These are phyloP conservation scores for Brachypteracias leptosomus DNA, from an alignment of 2,113 vertebrate species.

Conservation along the genomic window DNA sequence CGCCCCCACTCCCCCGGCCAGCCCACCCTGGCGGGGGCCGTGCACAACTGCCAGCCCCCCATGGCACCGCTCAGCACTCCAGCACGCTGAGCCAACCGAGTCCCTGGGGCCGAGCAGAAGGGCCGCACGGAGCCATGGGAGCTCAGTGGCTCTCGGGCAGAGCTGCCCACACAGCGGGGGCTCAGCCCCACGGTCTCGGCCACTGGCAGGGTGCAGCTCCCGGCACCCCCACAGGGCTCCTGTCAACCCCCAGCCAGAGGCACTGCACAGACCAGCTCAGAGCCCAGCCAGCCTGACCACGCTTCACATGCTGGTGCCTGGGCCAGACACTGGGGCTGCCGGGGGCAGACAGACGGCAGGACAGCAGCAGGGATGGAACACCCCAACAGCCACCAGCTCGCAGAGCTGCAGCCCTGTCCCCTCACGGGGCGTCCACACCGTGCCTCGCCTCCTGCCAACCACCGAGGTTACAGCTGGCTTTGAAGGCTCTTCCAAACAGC, in stretches of 20 bases:
- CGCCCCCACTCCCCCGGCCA: not conserved
- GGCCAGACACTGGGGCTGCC: not conserved
- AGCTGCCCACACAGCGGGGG: too few relatives aligned
- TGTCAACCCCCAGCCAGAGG: not conserved
- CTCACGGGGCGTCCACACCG: rapidly evolving
- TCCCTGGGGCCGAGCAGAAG: not conserved
- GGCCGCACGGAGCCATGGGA: not conserved
- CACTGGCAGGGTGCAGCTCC: not conserved
- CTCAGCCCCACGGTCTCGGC: too few relatives aligned
- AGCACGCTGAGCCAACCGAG: not conserved
- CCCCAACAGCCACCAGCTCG: not conserved
- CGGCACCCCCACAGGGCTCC: not conserved
- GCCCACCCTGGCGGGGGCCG: not conserved
- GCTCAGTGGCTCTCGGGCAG: not conserved
- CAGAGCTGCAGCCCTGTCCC: not conserved
- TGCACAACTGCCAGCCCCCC: not conserved
- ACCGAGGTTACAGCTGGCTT: not conserved
- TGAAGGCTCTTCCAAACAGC: not conserved
- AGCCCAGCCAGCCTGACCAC: not conserved
- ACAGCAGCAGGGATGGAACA: not conserved
- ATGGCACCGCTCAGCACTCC: rapidly evolving
- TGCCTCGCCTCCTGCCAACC: rapidly evolving
- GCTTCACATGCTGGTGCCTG: too few relatives aligned
- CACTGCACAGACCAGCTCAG: not conserved
- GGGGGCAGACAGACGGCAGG: not conserved